These are phyloP conservation scores for Eupithecia subfuscata DNA, from an alignment of 2,888 invertebrate species.

Conservation along the genomic window DNA sequence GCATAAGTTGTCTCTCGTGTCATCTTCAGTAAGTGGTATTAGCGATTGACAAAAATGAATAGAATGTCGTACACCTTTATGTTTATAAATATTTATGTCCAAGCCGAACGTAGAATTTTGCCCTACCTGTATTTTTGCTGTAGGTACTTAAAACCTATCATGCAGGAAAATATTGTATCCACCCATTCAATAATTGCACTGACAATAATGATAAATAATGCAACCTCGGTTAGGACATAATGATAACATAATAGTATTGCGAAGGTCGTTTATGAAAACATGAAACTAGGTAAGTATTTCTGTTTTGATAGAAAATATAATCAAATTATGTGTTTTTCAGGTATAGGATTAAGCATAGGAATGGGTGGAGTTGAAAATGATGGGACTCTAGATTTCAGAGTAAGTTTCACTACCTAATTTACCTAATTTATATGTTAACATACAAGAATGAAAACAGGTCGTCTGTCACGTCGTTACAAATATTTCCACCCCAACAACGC, in stretches of 20 bases:
- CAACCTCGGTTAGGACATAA: conserved; percentile 64
- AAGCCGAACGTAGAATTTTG: background rate
- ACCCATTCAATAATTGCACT: conserved; percentile 60
- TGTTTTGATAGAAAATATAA: background rate
- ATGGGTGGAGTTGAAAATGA: conserved; percentile 57
- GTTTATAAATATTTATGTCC: too few relatives aligned
- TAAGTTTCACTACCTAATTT: conserved; percentile 46
- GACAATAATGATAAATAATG: conserved; percentile 50
- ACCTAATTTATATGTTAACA: too few relatives aligned
- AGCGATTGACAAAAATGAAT: too few relatives aligned
- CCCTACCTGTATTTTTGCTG: background rate
- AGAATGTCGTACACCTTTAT: too few relatives aligned
- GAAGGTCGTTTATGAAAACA: conserved; percentile 53
- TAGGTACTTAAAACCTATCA: conserved; percentile 4
- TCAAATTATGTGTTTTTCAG: conserved; percentile 51
- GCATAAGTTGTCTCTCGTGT: too few relatives aligned
- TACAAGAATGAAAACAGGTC: too few relatives aligned
- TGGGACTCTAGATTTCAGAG: conserved; percentile 53
- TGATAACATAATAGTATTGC: conserved; percentile 52
- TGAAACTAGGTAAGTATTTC: background rate
- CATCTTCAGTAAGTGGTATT: too few relatives aligned
- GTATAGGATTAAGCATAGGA: conserved; percentile 69
- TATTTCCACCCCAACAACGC: too few relatives aligned
- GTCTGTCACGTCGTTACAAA: too few relatives aligned
- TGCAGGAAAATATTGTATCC: conserved; percentile 32